Base-by-base conservation (phyloP, 2,888 invertebrate species). In the Drosophila barbarae region DNA sequence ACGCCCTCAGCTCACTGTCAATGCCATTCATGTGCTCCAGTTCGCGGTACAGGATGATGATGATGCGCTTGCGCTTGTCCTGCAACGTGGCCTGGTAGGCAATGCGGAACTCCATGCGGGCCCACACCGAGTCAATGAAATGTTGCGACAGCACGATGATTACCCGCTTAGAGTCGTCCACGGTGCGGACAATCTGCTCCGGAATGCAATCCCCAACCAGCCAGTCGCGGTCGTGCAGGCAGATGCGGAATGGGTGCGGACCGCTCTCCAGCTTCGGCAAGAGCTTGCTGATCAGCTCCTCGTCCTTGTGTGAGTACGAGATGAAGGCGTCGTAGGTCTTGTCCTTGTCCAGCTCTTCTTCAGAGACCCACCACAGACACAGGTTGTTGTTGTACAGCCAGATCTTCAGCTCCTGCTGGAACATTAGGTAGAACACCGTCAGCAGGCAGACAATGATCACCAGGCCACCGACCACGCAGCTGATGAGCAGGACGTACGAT, bases 271-370 rank as follows among this genome's bases (percentile, higher is more conserved):
- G 89, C 52, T 91, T 91, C 2, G 93, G 91, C 38, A 93, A 89
- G 55, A 95, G 87, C 72, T 92, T 91, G 0, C 91, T 89, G n/a
- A 94, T 92, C 76, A 93, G 93, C 2, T 91, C 92, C 80, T 93
- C 93, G 86, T 95, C 95, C 84, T 92, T 91, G 86, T 94, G 93
- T 7, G 95, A 93, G 87, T 93, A 95, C 75, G 95, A 94, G 69
- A 96, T 91, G 87, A 95, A 96, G 2, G 94, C 95, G 87, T 96
- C 94, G 87, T 92, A 95, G 34, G 87, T 76, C 78, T 91, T 91
- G 59, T 87, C 84, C 56, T 92, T 91, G 84, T 94, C 94, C 13
- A 93, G 84, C 74, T 93, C 93, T 63, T 93, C 91, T 79, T 94
- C 93, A 0, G 92, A 91, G 0, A 94, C 91, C 69, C 92, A 91